phyloP scores from a whole-genome alignment of 1,140 invertebrate genomes.

The Galendromus occidentalis region DNA sequence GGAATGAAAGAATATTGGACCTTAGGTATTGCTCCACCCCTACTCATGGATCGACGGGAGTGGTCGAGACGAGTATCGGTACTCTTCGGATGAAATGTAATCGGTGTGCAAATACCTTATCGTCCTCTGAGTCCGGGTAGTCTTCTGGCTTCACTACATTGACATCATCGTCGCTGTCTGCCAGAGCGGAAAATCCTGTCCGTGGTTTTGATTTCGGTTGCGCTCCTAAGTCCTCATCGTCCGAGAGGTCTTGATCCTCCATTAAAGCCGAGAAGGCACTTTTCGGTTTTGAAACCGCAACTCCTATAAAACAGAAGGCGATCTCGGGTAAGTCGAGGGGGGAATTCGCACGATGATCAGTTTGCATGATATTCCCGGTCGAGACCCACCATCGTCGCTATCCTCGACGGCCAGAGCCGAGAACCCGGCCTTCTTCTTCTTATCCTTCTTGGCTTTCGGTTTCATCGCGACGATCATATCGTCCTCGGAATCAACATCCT shows the following conservation, averaged over 20 bases:
- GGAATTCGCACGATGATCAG: constrained; percentile 11
- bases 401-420: not conserved
- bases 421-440: not conserved
- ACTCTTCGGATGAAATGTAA: not conserved
- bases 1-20: too few species aligned
- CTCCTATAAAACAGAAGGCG: not conserved
- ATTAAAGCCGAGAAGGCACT: not conserved
- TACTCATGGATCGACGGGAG: too few species aligned
- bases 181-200: too few species aligned
- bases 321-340: too few species aligned
- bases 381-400: constrained; percentile 10
- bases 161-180: too few species aligned
- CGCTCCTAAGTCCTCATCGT: not conserved
- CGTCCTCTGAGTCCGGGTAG: not conserved
- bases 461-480: too few species aligned
- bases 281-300: not conserved
- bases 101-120: not conserved
- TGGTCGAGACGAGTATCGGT: too few species aligned
- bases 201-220: constrained; percentile 1
- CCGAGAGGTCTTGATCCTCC: not conserved
- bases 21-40: too few species aligned
- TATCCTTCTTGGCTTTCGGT: too few species aligned
- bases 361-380: constrained; percentile 12
- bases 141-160: not conserved
- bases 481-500: not conserved